These are phyloP conservation scores for Watersipora subatra DNA, from an alignment of 1,140 invertebrate genomes.

Conservation along the genomic window DNA sequence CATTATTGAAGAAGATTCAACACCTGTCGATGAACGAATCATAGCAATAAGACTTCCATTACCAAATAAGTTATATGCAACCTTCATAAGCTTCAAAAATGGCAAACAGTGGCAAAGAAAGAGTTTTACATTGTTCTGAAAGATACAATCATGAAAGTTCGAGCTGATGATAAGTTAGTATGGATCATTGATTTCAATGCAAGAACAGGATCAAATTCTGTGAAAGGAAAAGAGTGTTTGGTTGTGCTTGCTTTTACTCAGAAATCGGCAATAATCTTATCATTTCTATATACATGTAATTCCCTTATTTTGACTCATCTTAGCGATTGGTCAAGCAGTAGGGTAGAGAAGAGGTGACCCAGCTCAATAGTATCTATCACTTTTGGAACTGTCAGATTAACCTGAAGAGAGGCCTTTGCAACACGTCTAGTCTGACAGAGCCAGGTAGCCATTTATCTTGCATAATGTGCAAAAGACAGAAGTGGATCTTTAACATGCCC, in stretches of 20 bases:
- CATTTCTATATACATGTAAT: too few relatives aligned
- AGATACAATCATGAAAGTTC: not conserved
- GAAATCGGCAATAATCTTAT: too few relatives aligned
- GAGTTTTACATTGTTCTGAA: not conserved
- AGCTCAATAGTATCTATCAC: too few relatives aligned
- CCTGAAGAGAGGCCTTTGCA: too few relatives aligned
- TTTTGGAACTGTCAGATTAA: too few relatives aligned
- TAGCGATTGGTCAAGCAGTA: too few relatives aligned
- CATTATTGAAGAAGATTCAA: not conserved
- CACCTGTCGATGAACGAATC: not conserved
- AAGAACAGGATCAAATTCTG: not conserved
- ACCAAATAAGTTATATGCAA: not conserved
- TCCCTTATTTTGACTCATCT: too few relatives aligned
- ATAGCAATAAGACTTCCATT: not conserved
- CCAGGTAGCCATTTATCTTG: too few relatives aligned
- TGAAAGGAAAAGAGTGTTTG: slow-evolving; percentile 6
- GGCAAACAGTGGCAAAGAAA: not conserved
- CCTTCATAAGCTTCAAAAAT: not conserved
- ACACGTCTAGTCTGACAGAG: too few relatives aligned
- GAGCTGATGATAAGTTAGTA: not conserved
- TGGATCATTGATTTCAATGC: not conserved
- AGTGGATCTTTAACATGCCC: too few relatives aligned
- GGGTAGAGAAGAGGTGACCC: too few relatives aligned
- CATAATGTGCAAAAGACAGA: too few relatives aligned
- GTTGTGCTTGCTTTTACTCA: not conserved